Conservation (phyloP, 2,797 vertebrate species). For the Pangasius djambal region DNA sequence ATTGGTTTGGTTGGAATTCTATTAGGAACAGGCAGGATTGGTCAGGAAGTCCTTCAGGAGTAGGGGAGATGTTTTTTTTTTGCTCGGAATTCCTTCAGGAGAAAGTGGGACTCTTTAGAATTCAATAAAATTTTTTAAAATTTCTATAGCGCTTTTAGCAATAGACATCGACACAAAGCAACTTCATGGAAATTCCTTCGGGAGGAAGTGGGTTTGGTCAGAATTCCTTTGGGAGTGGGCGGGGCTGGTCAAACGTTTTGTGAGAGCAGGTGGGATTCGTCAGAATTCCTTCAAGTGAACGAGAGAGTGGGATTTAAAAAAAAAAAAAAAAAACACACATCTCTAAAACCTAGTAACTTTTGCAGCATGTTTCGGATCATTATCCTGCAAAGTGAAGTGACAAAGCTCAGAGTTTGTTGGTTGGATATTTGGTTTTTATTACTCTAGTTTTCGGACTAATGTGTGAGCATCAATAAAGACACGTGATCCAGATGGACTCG, state of each 20-base stretch:
- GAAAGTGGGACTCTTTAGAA: not conserved
- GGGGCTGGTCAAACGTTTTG: not conserved
- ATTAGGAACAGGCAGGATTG: not conserved
- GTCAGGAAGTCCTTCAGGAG: not conserved
- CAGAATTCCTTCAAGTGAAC: not conserved
- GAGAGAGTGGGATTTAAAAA: not conserved
- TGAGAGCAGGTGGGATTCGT: not conserved
- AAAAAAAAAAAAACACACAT: no score
- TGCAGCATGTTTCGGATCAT: not conserved
- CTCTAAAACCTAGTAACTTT: not conserved
- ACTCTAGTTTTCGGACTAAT: no score
- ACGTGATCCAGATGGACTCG: no score
- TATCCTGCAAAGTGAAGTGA: not conserved
- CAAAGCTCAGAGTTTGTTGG: not conserved
- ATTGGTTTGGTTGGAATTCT: not conserved
- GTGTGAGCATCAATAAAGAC: no score
- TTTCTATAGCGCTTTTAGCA: no score
- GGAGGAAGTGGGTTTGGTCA: no score
- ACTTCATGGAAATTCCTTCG: not conserved
- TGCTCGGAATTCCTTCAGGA: not conserved
- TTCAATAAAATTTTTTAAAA: no score
- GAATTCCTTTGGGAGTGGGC: not conserved
- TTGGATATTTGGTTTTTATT: not conserved
- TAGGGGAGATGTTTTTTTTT: no score
- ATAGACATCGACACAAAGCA: not conserved